Base-by-base conservation (phyloP, 2,888 invertebrate species). In the Machimus rusticus region DNA sequence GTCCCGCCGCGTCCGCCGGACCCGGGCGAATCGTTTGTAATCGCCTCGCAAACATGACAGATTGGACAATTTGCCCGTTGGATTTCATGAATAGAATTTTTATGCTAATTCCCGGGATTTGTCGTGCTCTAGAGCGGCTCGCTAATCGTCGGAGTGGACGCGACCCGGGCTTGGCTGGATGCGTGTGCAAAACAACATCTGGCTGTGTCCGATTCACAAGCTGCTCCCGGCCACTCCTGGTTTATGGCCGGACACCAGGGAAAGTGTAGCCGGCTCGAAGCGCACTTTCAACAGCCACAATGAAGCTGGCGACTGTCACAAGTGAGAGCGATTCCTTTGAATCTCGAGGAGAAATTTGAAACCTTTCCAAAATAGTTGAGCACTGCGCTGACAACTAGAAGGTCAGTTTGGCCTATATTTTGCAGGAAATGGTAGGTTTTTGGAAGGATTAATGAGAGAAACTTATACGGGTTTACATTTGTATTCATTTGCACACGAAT, bases 81-180 rank as follows among this genome's bases (percentile, higher is more conserved):
- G 31, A 46, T 74, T 43, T 74, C 74, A 39, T 74, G 74, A 85
- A 74, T 74, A 74, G 74, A 46, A 85, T 85, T 85, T 43, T 85
- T 85, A 85, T 85, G 85, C 85, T 85, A 85, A 85, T 85, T 74
- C 46, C 37, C 28, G n/a, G 46, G 74, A 82, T 82, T 82, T 57
- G 57, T 34, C 74, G 74, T 85, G 85, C 28, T 74, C 74, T 28
- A 66, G 23, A 28, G 19, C 28, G 66, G 23, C 23, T 23, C 23
- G 66, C 66, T 66, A 66, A 66, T 66, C 66, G 66, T 23, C 23
- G 12, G 4, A 5, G 16, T 16, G 51, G n/a, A 51, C 14, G 51
- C 51, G n/a, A 16, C 43, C 43, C 12, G 3, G n/a, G 51, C 2
- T 55, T 19, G 55, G 19, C 8, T 66, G 12, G 28, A 66, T 66